Evolutionary conservation across 2,797 vertebrate species (phyloP).

Genomic region (Dermochelys coriacea): DNA sequence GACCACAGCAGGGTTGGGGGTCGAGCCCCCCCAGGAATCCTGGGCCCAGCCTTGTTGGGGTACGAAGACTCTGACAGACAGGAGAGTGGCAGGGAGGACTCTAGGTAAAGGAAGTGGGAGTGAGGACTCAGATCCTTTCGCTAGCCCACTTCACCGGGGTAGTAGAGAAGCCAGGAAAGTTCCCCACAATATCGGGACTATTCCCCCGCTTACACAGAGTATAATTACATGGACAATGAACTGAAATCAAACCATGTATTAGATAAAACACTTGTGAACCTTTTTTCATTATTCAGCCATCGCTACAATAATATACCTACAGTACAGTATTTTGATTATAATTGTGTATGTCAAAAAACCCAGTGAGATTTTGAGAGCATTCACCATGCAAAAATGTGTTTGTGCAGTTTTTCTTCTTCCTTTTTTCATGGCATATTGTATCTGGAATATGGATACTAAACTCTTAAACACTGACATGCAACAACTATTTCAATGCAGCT

Average conservation of each 20-base stretch:
- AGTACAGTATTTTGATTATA: constrained; percentile 17
- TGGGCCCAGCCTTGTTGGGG: too few relatives aligned
- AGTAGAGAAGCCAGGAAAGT: too few relatives aligned
- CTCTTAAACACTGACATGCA: constrained; percentile 68
- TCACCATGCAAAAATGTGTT: constrained; percentile 54
- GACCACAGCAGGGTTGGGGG: too few relatives aligned
- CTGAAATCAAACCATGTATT: constrained; percentile 21
- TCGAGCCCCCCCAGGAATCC: too few relatives aligned
- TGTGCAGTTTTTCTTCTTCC: constrained; percentile 11
- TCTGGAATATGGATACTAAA: constrained; percentile 69
- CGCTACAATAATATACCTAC: constrained; percentile 52
- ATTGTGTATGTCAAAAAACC: constrained; percentile 49
- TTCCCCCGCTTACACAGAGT: background rate
- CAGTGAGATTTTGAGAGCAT: constrained; percentile 52
- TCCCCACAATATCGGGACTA: too few relatives aligned
- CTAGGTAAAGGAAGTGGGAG: too few relatives aligned
- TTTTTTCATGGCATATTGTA: constrained; percentile 43
- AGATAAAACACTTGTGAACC: background rate
- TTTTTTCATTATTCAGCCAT: constrained; percentile 49
- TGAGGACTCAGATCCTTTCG: too few relatives aligned
- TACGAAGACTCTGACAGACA: too few relatives aligned
- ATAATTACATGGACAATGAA: background rate
- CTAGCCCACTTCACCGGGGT: too few relatives aligned
- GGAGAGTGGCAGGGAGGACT: too few relatives aligned
- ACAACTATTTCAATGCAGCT: constrained; percentile 68